These are phyloP conservation scores for Lysandra coridon DNA, from an alignment of 2,888 invertebrate genomes.

Conservation along the genomic window DNA sequence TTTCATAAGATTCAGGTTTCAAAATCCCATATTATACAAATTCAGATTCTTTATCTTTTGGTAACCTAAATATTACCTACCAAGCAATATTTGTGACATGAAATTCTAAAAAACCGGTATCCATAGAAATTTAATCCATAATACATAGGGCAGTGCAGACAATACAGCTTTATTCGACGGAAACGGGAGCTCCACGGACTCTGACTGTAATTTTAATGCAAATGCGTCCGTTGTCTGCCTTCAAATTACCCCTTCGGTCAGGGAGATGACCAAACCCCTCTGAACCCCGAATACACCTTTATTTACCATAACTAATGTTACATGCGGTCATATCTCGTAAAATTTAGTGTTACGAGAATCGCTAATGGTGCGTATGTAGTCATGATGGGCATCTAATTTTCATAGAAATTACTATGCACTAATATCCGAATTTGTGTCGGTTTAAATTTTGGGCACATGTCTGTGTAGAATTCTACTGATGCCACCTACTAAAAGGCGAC, in stretches of 20 bases:
- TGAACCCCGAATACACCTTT: slow-evolving; percentile 54
- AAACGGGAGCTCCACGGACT: slow-evolving; percentile 61
- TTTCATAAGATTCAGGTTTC: neutral
- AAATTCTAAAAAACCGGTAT: slow-evolving; percentile 17
- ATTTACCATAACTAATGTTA: slow-evolving; percentile 46
- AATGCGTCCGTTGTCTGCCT: slow-evolving; percentile 78
- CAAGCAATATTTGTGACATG: neutral
- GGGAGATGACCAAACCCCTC: slow-evolving; percentile 66
- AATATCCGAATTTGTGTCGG: neutral
- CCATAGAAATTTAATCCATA: slow-evolving; percentile 8
- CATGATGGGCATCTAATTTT: neutral
- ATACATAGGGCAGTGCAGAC: slow-evolving; percentile 22
- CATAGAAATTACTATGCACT: neutral
- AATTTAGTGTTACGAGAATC: slow-evolving; percentile 72
- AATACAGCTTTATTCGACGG: slow-evolving; percentile 68
- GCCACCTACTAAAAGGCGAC: no score
- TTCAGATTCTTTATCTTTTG: neutral
- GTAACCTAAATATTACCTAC: neutral
- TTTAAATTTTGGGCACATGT: neutral
- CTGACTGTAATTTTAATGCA: slow-evolving; percentile 76
- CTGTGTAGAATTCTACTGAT: no score
- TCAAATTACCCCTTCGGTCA: slow-evolving; percentile 78
- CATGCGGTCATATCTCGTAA: slow-evolving; percentile 68
- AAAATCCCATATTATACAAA: neutral
- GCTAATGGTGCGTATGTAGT: slow-evolving; percentile 53